Conservation (phyloP, 2,888 invertebrate genomes). For the Eilema sororculum region DNA sequence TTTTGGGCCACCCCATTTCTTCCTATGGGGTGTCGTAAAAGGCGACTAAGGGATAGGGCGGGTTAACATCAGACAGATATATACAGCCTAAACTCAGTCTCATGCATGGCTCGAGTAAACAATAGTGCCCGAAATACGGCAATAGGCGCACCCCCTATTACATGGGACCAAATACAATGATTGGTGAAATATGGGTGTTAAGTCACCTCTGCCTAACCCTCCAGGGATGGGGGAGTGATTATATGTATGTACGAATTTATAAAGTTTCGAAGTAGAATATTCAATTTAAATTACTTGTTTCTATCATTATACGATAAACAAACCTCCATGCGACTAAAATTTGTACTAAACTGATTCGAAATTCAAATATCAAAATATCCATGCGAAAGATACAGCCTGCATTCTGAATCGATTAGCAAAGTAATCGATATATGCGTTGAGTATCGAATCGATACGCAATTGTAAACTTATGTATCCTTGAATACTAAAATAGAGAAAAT, state of each 20-base stretch:
- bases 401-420: conserved; percentile 37
- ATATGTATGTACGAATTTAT: neutral
- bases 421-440: conserved; percentile 34
- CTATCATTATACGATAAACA: neutral
- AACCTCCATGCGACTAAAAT: neutral
- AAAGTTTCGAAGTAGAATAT: neutral
- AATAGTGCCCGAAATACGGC: too few relatives aligned
- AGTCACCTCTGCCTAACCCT: too few relatives aligned
- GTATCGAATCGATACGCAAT: conserved; percentile 27
- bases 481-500: conserved; percentile 50
- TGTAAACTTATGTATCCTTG: conserved; percentile 42
- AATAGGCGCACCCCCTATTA: too few relatives aligned
- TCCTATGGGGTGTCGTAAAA: too few relatives aligned
- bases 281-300: neutral
- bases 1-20: too few relatives aligned
- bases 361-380: conserved; percentile 13
- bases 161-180: too few relatives aligned
- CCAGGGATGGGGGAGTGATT: too few relatives aligned
- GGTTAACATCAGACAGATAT: too few relatives aligned
- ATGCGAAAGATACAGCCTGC: conserved; percentile 24
- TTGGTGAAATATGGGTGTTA: too few relatives aligned
- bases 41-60: too few relatives aligned
- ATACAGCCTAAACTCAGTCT: too few relatives aligned
- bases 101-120: too few relatives aligned
- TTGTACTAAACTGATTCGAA: neutral